Percentiles rank a stretch among this genome's conserved stretches.
Evolutionary conservation across 2,113 vertebrate species (phyloP).

Genomic region (Trematocara marginatum): DNA sequence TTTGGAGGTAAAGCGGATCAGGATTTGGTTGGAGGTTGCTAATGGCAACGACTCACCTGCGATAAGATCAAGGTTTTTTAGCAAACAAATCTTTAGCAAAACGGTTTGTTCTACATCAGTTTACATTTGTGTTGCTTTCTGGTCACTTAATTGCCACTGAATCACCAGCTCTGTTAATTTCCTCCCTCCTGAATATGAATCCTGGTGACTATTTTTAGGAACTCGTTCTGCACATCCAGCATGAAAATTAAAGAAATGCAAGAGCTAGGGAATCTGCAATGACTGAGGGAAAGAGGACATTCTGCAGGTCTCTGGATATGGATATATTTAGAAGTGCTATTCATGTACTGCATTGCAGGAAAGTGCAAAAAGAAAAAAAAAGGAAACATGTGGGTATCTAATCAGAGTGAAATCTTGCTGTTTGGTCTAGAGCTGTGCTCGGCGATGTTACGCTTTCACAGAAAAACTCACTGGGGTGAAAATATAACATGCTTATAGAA

Average conservation of each 20-base stretch:
- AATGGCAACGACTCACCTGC: slow-evolving; percentile 92
- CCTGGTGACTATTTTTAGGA: neutral
- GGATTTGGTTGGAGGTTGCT: slow-evolving; percentile 94
- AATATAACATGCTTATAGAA: neutral
- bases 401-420: neutral
- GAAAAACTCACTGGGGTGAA: neutral
- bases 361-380: neutral
- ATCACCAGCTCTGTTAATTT: neutral
- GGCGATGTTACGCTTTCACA: neutral
- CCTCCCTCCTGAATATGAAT: neutral
- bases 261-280: neutral
- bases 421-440: neutral
- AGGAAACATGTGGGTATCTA: neutral
- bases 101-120: neutral
- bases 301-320: neutral
- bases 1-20: slow-evolving; percentile 93
- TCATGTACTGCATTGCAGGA: neutral
- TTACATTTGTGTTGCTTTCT: neutral
- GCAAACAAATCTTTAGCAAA: neutral
- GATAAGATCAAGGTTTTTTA: neutral
- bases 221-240: neutral
- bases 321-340: neutral
- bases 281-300: neutral
- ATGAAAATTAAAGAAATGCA: neutral
- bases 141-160: neutral